Evolutionary conservation across 2,888 invertebrate genomes (phyloP).

Genomic region (Lysandra coridon): DNA sequence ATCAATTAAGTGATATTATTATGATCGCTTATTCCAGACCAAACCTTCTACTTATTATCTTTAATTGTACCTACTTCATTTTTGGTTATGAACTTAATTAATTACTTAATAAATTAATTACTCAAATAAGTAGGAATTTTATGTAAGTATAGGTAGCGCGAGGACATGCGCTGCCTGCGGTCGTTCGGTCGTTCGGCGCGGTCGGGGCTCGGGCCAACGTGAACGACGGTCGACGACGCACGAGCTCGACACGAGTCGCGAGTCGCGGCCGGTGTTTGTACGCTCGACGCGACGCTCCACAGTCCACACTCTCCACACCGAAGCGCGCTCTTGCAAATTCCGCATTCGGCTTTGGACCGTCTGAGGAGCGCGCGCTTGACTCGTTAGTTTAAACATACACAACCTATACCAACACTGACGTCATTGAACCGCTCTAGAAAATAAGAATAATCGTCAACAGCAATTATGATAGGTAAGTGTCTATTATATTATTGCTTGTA

Average conservation of each 20-base stretch:
- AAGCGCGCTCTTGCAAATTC: conserved; percentile 47
- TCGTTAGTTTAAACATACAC: conserved; percentile 54
- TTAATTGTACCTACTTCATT: too few species aligned
- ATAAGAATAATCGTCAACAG: conserved; percentile 57
- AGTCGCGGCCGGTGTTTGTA: neutral
- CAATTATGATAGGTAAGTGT: conserved; percentile 73
- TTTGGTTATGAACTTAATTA: too few species aligned
- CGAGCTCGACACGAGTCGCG: neutral
- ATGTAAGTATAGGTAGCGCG: conserved; percentile 34
- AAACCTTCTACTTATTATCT: too few species aligned
- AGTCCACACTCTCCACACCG: conserved; percentile 31
- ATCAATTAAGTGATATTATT: too few species aligned
- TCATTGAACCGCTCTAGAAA: conserved; percentile 62
- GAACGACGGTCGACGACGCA: neutral
- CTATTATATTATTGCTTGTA: conserved; percentile 18
- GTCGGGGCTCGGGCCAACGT: neutral
- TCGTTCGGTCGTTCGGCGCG: neutral
- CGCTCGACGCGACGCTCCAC: conserved; percentile 28
- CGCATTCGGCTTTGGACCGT: conserved; percentile 72
- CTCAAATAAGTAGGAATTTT: too few species aligned
- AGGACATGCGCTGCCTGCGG: conserved; percentile 33
- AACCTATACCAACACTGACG: conserved; percentile 78
- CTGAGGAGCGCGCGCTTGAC: conserved; percentile 60
- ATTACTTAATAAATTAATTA: too few species aligned
- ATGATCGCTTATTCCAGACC: too few species aligned